Conservation (phyloP, 2,113 vertebrate genomes). For the Apteryx mantelli region DNA sequence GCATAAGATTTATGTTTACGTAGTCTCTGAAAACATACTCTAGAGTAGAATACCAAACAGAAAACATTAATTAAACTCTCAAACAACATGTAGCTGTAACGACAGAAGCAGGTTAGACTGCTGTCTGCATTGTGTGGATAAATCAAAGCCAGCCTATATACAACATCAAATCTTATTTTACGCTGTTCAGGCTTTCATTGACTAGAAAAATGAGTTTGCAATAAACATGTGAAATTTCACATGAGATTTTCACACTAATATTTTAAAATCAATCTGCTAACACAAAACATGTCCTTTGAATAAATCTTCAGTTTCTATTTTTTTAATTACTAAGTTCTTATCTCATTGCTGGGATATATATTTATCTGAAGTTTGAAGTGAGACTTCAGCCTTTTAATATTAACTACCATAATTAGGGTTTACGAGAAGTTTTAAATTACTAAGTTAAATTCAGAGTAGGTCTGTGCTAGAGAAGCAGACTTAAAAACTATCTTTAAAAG, state of each 20-base stretch:
- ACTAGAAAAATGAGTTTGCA: background rate
- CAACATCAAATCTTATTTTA: background rate
- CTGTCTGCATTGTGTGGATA: background rate
- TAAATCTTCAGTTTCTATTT: background rate
- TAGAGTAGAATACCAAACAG: background rate
- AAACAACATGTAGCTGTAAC: background rate
- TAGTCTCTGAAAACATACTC: background rate
- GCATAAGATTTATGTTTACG: background rate
- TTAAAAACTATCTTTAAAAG: background rate
- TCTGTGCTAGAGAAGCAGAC: background rate
- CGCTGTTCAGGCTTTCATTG: background rate
- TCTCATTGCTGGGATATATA: background rate
- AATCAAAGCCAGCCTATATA: background rate
- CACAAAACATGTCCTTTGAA: rapidly evolving
- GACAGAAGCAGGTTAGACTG: background rate
- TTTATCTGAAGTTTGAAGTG: background rate
- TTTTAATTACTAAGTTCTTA: background rate
- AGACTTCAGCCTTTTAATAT: background rate
- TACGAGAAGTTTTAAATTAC: background rate
- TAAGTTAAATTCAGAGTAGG: background rate
- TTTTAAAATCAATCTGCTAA: background rate
- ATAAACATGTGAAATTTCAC: background rate
- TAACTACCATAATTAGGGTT: background rate
- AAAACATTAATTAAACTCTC: background rate
- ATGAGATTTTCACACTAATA: background rate